Evolutionary conservation across 2,888 invertebrate species (phyloP).

Genomic region (Tortrix viridana): DNA sequence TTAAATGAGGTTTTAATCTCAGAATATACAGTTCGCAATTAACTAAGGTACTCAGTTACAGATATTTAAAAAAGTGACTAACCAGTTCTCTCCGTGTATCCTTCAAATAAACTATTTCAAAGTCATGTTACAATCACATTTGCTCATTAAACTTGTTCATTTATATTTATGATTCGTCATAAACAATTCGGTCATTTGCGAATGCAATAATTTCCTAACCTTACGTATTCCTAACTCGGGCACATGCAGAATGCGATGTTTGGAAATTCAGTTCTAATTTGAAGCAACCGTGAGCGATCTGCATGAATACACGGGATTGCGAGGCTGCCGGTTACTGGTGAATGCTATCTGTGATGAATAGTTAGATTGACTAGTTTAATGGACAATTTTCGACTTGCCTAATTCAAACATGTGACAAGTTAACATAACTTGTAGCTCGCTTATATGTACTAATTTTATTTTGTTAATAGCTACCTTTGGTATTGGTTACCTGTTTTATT

Average conservation of each 20-base stretch:
- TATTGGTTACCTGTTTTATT: too few species aligned
- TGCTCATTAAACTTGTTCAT: too few species aligned
- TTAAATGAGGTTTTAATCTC: too few species aligned
- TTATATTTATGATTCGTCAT: not conserved
- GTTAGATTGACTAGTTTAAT: not conserved
- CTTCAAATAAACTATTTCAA: too few species aligned
- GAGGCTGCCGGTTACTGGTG: not conserved
- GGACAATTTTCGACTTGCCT: not conserved
- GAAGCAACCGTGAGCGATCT: not conserved
- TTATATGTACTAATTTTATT: too few species aligned
- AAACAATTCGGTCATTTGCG: not conserved
- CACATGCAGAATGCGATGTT: conserved; percentile 12
- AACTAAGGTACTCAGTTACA: too few species aligned
- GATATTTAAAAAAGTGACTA: too few species aligned
- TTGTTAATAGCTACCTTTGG: too few species aligned
- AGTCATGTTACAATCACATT: too few species aligned
- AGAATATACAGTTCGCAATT: too few species aligned
- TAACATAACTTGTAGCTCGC: not conserved
- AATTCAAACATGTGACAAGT: not conserved
- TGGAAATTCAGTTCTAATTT: conserved; percentile 16
- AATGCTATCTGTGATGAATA: not conserved
- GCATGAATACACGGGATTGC: conserved; percentile 10
- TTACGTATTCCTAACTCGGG: not conserved
- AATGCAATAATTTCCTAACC: conserved; percentile 7
- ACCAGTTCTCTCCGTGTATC: too few species aligned